These are phyloP conservation scores for Chaetogeoica ovagalla DNA, from an alignment of 2,888 invertebrate species.

Conservation along the genomic window DNA sequence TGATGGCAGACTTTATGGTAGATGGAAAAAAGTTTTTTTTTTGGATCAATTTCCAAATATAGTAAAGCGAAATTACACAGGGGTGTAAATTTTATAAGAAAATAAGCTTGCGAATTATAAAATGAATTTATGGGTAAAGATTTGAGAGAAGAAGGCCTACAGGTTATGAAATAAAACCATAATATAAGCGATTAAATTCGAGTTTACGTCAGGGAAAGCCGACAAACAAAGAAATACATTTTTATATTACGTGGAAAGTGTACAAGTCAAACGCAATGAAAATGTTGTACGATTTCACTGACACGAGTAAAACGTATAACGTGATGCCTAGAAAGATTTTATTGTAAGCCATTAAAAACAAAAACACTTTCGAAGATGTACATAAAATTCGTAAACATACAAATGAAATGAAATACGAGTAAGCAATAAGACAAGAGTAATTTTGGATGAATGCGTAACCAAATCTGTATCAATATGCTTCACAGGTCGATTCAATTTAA, in stretches of 20 bases:
- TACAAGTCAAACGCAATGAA: not conserved
- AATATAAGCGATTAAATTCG: not conserved
- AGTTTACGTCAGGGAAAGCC: not conserved
- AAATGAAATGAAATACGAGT: not conserved
- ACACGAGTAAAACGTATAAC: not conserved
- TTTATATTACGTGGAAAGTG: not conserved
- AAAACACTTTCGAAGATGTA: not conserved
- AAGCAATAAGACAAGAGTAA: not conserved
- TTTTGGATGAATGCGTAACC: not conserved
- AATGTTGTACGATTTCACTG: not conserved
- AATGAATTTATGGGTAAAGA: not conserved
- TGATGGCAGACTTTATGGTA: not conserved
- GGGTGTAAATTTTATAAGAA: not conserved
- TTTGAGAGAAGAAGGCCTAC: not conserved
- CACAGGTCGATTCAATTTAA: too few species aligned
- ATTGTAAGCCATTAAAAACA: conserved; percentile 1
- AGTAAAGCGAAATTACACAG: not conserved
- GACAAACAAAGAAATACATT: not conserved
- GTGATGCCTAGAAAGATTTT: not conserved
- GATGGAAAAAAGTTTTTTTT: not conserved
- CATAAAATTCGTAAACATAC: not conserved
- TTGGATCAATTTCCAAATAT: not conserved
- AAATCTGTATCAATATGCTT: not conserved
- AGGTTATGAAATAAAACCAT: not conserved
- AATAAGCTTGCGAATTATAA: not conserved